Conservation (phyloP, 2,797 vertebrate species). For the Notolabrus celidotus region DNA sequence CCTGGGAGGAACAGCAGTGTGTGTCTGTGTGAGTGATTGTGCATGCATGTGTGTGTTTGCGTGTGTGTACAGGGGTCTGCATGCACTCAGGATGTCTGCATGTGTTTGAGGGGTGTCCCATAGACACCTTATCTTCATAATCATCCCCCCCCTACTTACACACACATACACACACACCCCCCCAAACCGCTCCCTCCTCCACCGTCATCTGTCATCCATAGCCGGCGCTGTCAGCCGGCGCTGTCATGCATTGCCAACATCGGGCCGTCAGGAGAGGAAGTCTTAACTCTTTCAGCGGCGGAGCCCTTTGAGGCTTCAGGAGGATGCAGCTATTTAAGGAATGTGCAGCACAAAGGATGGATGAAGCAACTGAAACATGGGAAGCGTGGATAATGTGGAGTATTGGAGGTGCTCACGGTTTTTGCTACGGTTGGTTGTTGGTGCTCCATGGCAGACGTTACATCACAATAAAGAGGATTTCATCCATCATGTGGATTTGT, state of each 20-base stretch:
- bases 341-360: slow-evolving; percentile 51
- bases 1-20: slow-evolving; percentile 79
- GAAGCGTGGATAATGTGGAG: slow-evolving; percentile 58
- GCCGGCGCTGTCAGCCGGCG: slow-evolving; percentile 83
- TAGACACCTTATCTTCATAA: slow-evolving; percentile 83
- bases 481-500: background rate
- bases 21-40: slow-evolving; percentile 28
- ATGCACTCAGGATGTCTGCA: slow-evolving; percentile 46
- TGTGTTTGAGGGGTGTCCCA: slow-evolving; percentile 64
- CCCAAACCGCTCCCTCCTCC: slow-evolving; percentile 74
- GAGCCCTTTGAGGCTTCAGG: slow-evolving; percentile 60
- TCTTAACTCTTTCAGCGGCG: slow-evolving; percentile 74
- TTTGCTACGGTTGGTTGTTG: slow-evolving; percentile 21
- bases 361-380: slow-evolving; percentile 55
- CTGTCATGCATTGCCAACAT: slow-evolving; percentile 86
- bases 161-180: slow-evolving; percentile 33
- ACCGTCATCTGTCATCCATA: slow-evolving; percentile 88
- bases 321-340: slow-evolving; percentile 69
- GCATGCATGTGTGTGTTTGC: slow-evolving; percentile 27
- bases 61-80: slow-evolving; percentile 29
- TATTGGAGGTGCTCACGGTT: slow-evolving; percentile 35
- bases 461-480: background rate
- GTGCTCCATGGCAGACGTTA: slow-evolving; percentile 24
- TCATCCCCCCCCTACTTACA: slow-evolving; percentile 53
- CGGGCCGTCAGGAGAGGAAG: slow-evolving; percentile 75